Base-by-base conservation (phyloP, 2,113 vertebrate species). In the Burhinus oedicnemus region DNA sequence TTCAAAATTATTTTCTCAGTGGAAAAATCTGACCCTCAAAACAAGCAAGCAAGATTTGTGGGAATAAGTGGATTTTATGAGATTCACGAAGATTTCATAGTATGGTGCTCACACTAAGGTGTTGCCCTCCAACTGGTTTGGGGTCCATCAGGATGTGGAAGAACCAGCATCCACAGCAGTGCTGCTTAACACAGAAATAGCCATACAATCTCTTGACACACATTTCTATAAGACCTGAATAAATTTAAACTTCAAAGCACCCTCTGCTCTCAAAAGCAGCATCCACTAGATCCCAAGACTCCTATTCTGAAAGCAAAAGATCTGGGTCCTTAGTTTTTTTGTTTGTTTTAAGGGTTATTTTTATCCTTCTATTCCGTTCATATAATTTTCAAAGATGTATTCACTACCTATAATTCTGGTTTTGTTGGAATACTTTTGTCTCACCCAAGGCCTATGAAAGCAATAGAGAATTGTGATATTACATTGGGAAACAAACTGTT, bases 181-280 rank as follows among this genome's bases (percentile, higher is more conserved):
- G n/a, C 45, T 90, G 25, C 42, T 79, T 47, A 51, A 58, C 34
- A 16, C 26, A 62, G 74, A 45, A 83, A 36, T 54, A 77, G 57
- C 66, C 77, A 20, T 27, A 18, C 52, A 65, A 51, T 93, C 62
- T 92, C 77, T 49, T 95, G 92, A 86, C 75, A 94, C 74, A 84
- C 8, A 88, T 92, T 87, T 82, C 72, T 80, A 0, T 52, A 62
- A 91, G 51, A 83, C 90, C 90, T 93, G 96, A 97, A 97, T 98
- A 97, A 95, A 97, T 95, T 94, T 89, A 91, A 91, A 98, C 98
- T 98, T 98, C 98, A 99, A 99, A 99, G 98, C 92, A 91, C 77
- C 16, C 70, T 93, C 74, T 88, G 18, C 61, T 96, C 78, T 83
- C 75, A 90, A 88, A 81, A 65, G 49, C 54, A 68, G 64, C 38